Conservation (phyloP, 2,113 vertebrate genomes). For the Nanger granti region DNA sequence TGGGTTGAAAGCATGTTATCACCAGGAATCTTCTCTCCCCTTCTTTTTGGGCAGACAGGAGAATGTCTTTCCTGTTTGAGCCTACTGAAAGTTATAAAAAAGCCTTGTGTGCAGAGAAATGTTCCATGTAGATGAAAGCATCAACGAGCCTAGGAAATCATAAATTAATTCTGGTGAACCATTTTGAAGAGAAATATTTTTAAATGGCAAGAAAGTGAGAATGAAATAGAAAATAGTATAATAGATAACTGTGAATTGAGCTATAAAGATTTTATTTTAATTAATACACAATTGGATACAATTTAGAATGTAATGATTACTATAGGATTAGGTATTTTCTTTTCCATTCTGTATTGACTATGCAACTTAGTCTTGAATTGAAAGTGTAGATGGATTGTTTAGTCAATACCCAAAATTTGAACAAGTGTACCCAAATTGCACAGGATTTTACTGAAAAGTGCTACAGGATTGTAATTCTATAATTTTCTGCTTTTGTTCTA, state of each 20-base stretch:
- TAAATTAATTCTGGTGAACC: background rate
- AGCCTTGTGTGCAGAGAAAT: background rate
- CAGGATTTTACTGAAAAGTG: background rate
- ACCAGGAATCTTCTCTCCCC: background rate
- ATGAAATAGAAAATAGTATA: background rate
- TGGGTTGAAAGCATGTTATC: background rate
- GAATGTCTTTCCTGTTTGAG: background rate
- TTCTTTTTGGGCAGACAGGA: background rate
- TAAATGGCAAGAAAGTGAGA: background rate
- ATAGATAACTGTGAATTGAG: background rate
- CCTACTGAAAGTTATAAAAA: background rate
- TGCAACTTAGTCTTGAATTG: background rate
- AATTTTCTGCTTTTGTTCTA: conserved; percentile 7
- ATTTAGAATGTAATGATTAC: background rate
- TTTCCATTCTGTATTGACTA: background rate
- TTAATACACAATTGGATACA: background rate
- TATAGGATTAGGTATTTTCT: background rate
- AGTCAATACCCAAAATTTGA: background rate
- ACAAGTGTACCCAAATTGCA: background rate
- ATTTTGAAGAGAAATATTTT: background rate
- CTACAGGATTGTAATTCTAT: background rate
- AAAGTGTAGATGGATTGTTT: background rate
- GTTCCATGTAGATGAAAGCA: background rate
- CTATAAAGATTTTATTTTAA: background rate
- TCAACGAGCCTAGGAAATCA: background rate